phyloP scores from a whole-genome alignment of 2,797 vertebrate genomes.

The Eurystomus glaucurus region DNA sequence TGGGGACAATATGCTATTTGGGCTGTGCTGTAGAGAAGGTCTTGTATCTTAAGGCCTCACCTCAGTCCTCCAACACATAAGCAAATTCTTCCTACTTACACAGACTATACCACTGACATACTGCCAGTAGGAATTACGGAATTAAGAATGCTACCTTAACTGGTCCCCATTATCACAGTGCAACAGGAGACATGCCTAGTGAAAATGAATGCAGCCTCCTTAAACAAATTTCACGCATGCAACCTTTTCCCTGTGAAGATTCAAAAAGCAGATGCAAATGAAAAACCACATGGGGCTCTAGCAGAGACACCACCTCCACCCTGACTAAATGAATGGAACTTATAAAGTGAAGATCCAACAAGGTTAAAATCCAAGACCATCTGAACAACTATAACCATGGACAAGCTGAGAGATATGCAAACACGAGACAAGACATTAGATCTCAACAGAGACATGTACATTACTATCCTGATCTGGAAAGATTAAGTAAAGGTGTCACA shows the following conservation, averaged over 20 bases:
- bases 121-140: neutral
- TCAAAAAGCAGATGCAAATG: neutral
- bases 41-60: neutral
- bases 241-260: neutral
- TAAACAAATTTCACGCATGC: neutral
- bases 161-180: neutral
- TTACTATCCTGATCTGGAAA: conserved; percentile 68
- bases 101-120: neutral
- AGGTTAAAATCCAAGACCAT: conserved; percentile 61
- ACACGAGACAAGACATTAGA: conserved; percentile 66
- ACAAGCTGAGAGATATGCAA: conserved; percentile 65
- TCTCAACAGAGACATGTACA: conserved; percentile 72
- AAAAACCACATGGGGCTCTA: neutral
- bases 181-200: conserved; percentile 12
- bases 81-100: neutral
- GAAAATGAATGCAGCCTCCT: conserved; percentile 16
- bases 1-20: neutral
- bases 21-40: neutral
- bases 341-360: conserved; percentile 60
- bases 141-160: neutral
- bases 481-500: conserved; percentile 72
- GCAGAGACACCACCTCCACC: conserved; percentile 22
- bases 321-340: conserved; percentile 50
- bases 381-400: conserved; percentile 67
- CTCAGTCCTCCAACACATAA: neutral